Evolutionary conservation across 92 coral and sea anemone species (phyloP).

Genomic region (Plumapathes pennacea): DNA sequence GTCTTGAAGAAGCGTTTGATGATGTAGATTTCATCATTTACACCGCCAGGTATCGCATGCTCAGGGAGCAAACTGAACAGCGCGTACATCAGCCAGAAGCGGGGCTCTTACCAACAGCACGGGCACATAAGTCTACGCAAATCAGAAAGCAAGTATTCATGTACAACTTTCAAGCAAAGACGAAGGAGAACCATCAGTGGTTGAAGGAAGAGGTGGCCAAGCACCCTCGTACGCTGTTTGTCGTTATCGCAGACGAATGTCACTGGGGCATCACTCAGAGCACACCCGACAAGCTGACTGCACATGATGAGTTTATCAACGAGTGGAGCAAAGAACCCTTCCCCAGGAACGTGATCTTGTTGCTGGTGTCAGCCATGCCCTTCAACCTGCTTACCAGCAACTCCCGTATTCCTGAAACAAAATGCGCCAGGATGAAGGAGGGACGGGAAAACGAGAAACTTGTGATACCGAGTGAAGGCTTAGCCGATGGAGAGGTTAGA

Average conservation of each 20-base stretch:
- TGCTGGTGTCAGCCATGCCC: slow-evolving; percentile 50
- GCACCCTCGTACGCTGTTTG: slow-evolving; percentile 29
- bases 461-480: background rate
- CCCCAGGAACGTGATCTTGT: slow-evolving; percentile 31
- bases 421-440: background rate
- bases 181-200: slow-evolving; percentile 9
- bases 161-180: slow-evolving; percentile 29
- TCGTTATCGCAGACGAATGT: slow-evolving; percentile 50
- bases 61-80: slow-evolving; percentile 54
- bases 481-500: background rate
- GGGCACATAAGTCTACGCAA: background rate
- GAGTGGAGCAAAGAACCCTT: slow-evolving; percentile 32
- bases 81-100: slow-evolving; percentile 44
- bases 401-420: slow-evolving; percentile 34
- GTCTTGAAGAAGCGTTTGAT: slow-evolving; percentile 24
- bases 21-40: slow-evolving; percentile 42
- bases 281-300: slow-evolving; percentile 26
- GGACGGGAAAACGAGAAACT: slow-evolving; percentile 2
- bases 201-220: slow-evolving; percentile 8
- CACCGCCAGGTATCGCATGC: slow-evolving; percentile 54
- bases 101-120: slow-evolving; percentile 28
- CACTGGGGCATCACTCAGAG: slow-evolving; percentile 51
- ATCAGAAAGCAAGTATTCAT: slow-evolving; percentile 31
- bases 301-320: slow-evolving; percentile 40
- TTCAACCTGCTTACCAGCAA: slow-evolving; percentile 35